Evolutionary conservation across 2,797 vertebrate species (phyloP), one percentile per base, ranked within the genome.

Genomic region (Lutjanus campechanus): DNA sequence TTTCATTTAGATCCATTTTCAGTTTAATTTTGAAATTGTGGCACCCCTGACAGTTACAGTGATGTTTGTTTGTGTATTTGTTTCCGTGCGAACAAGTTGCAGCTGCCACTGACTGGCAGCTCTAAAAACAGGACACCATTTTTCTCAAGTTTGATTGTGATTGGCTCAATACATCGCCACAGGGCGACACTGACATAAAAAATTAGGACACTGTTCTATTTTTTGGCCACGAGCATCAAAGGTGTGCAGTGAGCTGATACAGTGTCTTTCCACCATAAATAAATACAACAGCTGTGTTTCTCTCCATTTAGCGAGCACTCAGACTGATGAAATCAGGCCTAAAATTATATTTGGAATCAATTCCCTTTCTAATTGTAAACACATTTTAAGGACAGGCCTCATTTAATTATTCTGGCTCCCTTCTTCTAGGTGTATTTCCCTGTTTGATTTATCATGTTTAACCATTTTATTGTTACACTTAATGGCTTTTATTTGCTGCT

Each of bases 401-500:
- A 11, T 53, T 2, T 73, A 19, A 64, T 60, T 12, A 62, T 20
- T 54, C 46, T 0, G 5, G 13, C 15, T 46, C 4, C 15, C 11
- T 12, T 49, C 12, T 58, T 44, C 56, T 46, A 1, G 16, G 9
- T 63, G 25, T 44, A 13, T 61, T 61, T 49, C n/a, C 16, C 59
- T 41, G 8, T 73, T 41, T 53, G 40, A 74, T 84, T 25, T 5
- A 1, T 62, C 0, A 1, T 4, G 4, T 68, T 36, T 68, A 22
- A 65, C 16, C 13, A 20, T 66, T 78, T 79, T 40, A 70, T 67
- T 73, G 54, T 81, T 70, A 11, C 56, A 67, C 4, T 43, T 46
- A 70, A 64, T 77, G 51, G 15, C 51, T 49, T 76, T 84, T 49
- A 80, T 80, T 68, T 62, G 49, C 43, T 46, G 44, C 6, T 69